These are phyloP conservation scores for Rhynchonycteris naso DNA, from an alignment of 2,797 vertebrate species.

Conservation along the genomic window DNA sequence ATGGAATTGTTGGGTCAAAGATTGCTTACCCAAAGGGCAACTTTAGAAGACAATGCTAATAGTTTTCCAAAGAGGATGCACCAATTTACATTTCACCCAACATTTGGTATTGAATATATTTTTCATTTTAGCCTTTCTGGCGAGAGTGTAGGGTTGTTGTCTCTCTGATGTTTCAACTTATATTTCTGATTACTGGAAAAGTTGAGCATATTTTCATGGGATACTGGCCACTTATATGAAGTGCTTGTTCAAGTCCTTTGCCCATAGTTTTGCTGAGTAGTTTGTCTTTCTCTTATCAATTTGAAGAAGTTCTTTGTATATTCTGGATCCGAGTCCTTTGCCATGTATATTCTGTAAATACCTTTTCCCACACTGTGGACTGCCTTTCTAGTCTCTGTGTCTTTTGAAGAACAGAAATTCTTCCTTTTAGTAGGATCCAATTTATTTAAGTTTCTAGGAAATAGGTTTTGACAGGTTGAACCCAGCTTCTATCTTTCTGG, in stretches of 20 bases:
- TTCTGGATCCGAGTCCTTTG: not conserved
- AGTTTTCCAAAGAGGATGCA: not conserved
- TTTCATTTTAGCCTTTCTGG: not conserved
- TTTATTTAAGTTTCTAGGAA: conserved; percentile 34
- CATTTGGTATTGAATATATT: not conserved
- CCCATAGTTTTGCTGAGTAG: not conserved
- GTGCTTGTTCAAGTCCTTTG: not conserved
- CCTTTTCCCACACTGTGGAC: not conserved
- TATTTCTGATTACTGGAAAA: conserved; percentile 1
- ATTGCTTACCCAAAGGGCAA: not conserved
- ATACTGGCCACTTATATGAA: not conserved
- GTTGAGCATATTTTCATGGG: not conserved
- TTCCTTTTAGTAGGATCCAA: conserved; percentile 12
- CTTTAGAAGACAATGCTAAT: not conserved
- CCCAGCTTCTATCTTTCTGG: not conserved
- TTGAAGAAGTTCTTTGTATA: not conserved
- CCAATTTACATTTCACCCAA: not conserved
- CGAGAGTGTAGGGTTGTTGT: not conserved
- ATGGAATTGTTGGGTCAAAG: not conserved
- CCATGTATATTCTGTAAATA: not conserved
- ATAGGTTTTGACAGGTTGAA: conserved; percentile 21
- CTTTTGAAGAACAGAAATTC: conserved; percentile 18
- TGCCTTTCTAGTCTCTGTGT: not conserved
- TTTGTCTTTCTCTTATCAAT: not conserved
- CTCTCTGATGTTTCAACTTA: not conserved